phyloP scores from a whole-genome alignment of 2,888 invertebrate genomes.

The Phyto melanocephala region DNA sequence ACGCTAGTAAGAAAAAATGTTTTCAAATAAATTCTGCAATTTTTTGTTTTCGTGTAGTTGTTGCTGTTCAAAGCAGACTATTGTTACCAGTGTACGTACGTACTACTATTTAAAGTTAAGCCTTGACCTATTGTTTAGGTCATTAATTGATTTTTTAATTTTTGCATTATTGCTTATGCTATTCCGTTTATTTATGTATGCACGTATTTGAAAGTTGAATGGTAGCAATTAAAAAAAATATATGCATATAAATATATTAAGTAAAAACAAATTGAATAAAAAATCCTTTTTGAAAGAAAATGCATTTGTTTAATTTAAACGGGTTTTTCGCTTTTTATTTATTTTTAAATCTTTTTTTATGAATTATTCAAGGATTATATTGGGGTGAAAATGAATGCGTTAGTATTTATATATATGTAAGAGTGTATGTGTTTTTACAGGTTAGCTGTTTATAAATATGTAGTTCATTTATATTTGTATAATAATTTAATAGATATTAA shows the following conservation, averaged over 20 bases:
- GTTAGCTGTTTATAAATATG: not conserved
- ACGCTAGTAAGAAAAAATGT: too few species aligned
- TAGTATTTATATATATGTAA: not conserved
- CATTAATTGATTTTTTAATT: slow-evolving; percentile 8
- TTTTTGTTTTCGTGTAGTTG: not conserved
- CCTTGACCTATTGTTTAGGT: slow-evolving; percentile 43
- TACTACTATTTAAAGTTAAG: not conserved
- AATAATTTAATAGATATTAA: not conserved
- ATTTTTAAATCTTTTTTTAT: not conserved
- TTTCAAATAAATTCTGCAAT: not conserved
- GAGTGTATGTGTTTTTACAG: too few species aligned
- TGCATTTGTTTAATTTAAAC: not conserved
- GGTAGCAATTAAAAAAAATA: not conserved
- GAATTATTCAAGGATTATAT: slow-evolving; percentile 29
- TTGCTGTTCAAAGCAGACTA: not conserved
- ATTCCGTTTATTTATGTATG: too few species aligned
- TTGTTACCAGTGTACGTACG: not conserved
- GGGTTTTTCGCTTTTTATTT: not conserved
- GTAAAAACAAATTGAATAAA: not conserved
- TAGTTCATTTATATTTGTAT: not conserved
- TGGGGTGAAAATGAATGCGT: not conserved
- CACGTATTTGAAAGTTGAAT: not conserved
- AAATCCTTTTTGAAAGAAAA: slow-evolving; percentile 15
- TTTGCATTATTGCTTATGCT: not conserved
- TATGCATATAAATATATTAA: not conserved